phyloP scores from a whole-genome alignment of 2,888 invertebrate species.

The Torymus auratus region DNA sequence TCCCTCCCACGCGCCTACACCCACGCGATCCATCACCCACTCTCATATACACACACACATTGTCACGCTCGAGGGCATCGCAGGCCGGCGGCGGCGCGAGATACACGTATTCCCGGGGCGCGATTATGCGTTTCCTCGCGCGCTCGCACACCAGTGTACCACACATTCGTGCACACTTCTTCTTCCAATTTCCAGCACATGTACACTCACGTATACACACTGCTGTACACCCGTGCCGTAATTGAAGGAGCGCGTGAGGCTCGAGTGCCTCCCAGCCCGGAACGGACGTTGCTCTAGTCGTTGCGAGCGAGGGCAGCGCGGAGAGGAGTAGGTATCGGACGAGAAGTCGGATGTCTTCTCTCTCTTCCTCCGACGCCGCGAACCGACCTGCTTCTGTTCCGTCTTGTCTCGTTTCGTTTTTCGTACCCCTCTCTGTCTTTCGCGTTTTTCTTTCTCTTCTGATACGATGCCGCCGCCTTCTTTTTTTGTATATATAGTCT shows the following conservation, averaged over 20 bases:
- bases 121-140: conserved; percentile 19
- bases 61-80: conserved; percentile 16
- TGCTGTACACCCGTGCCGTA: conserved; percentile 65
- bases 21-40: not conserved
- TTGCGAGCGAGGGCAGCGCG: conserved; percentile 29
- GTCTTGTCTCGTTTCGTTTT: too few species aligned
- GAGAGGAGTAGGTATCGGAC: not conserved
- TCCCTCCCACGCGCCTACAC: too few species aligned
- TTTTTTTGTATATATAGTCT: too few species aligned
- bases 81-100: not conserved
- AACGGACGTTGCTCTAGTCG: conserved; percentile 73
- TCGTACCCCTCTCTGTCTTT: not conserved
- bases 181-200: too few species aligned
- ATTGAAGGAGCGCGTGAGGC: conserved; percentile 57
- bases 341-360: conserved; percentile 10
- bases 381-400: conserved; percentile 24
- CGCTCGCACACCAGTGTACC: not conserved
- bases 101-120: not conserved
- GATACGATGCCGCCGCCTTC: not conserved
- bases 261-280: conserved; percentile 67
- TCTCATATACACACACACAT: too few species aligned
- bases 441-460: conserved; percentile 11
- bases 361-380: too few species aligned
- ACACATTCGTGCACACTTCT: not conserved
- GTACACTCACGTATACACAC: not conserved